Evolutionary conservation across 35 echinoderm and acorn worm species (phyloP).

Genomic region (Heliocidaris erythrogramma): DNA sequence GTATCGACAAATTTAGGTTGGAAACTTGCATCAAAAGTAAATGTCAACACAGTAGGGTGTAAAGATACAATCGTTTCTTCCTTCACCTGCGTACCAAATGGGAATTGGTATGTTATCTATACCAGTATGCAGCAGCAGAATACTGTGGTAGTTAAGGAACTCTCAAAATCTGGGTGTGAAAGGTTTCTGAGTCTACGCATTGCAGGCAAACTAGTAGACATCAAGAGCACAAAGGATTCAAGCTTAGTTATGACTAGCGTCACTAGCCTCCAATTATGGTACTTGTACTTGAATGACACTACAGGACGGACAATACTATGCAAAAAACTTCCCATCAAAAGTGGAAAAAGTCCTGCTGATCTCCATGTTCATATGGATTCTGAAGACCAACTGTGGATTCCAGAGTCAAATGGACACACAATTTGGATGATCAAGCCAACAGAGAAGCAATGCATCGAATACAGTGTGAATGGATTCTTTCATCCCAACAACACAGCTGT

Average conservation of each 20-base stretch:
- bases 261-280: neutral
- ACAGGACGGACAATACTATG: neutral
- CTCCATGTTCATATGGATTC: neutral
- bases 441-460: neutral
- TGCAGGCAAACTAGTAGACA: neutral
- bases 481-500: neutral
- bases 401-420: neutral
- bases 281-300: neutral
- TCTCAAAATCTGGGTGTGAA: neutral
- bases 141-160: neutral
- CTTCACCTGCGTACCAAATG: neutral
- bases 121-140: neutral
- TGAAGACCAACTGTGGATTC: neutral
- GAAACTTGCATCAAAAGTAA: constrained; percentile 8
- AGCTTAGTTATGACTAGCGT: neutral
- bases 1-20: neutral
- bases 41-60: neutral
- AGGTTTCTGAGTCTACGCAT: neutral
- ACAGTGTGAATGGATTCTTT: neutral
- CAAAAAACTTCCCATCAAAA: neutral
- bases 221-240: neutral
- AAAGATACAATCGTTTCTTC: neutral
- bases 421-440: neutral
- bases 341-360: neutral
- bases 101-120: constrained; percentile 3